Percentiles rank a stretch among this genome's conserved stretches.
These are phyloP conservation scores for Oryzias sinensis DNA, from an alignment of 2,797 vertebrate species.

Conservation along the genomic window DNA sequence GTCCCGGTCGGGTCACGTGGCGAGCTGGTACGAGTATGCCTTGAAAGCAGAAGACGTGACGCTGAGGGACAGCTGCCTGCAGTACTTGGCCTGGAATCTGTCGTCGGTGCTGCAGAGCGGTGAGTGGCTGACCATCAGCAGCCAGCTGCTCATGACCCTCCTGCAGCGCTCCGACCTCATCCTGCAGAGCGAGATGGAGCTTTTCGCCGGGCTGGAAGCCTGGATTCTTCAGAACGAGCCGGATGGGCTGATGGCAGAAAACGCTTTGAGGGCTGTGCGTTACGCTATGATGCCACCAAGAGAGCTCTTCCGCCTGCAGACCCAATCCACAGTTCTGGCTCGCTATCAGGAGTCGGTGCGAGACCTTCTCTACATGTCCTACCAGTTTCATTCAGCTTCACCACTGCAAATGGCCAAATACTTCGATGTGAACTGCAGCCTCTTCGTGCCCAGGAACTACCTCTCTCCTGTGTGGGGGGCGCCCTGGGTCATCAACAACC, in stretches of 20 bases:
- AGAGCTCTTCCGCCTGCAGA: slow-evolving; percentile 91
- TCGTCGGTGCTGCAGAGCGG: slow-evolving; percentile 82
- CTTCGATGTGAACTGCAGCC: slow-evolving; percentile 93
- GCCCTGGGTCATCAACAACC: slow-evolving; percentile 88
- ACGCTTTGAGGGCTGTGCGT: slow-evolving; percentile 83
- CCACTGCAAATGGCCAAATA: slow-evolving; percentile 90
- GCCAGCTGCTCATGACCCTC: slow-evolving; percentile 84
- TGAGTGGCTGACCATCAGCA: slow-evolving; percentile 84
- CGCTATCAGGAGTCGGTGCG: slow-evolving; percentile 83
- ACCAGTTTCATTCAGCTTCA: slow-evolving; percentile 93
- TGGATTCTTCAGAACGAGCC: slow-evolving; percentile 85
- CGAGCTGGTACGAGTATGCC: slow-evolving; percentile 92
- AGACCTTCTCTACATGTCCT: slow-evolving; percentile 92
- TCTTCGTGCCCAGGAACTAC: slow-evolving; percentile 94
- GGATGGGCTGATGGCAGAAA: slow-evolving; percentile 75
- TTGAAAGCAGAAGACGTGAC: slow-evolving; percentile 73
- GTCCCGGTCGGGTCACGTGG: slow-evolving; percentile 84
- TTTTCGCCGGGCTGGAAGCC: slow-evolving; percentile 84
- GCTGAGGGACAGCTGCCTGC: slow-evolving; percentile 87
- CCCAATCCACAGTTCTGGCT: slow-evolving; percentile 79
- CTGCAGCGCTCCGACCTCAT: slow-evolving; percentile 90
- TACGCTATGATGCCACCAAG: slow-evolving; percentile 91
- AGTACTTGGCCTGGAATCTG: slow-evolving; percentile 92
- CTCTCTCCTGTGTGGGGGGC: slow-evolving; percentile 87
- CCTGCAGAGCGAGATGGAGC: slow-evolving; percentile 89